A percentile compares a stretch with the other conserved stretches of the same genome.
Evolutionary conservation across 2,888 invertebrate genomes (phyloP).

Genomic region (Trachelus troglodyta): DNA sequence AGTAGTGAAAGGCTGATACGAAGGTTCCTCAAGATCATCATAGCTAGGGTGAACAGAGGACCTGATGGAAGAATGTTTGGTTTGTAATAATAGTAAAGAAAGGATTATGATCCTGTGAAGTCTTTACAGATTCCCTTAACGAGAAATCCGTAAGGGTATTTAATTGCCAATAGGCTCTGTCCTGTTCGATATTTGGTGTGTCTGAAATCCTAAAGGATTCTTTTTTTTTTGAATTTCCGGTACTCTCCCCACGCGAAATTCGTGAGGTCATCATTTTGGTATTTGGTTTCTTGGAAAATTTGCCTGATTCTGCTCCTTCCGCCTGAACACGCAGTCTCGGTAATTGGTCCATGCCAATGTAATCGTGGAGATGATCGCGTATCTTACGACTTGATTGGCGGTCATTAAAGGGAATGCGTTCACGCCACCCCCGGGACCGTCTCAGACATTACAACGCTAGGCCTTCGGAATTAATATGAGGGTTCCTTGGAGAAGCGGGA

Average conservation of each 20-base stretch:
- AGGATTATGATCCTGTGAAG: constrained; percentile 39
- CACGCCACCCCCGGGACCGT: constrained; percentile 56
- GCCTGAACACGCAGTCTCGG: neutral
- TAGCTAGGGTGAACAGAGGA: constrained; percentile 35
- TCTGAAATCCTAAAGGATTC: too few species aligned
- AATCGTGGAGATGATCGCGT: constrained; percentile 62
- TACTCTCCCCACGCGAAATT: too few species aligned
- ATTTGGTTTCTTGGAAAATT: too few species aligned
- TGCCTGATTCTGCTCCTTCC: too few species aligned
- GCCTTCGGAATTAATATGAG: constrained; percentile 61
- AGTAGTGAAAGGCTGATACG: constrained; percentile 8
- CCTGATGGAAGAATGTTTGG: constrained; percentile 59
- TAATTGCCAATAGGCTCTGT: too few species aligned
- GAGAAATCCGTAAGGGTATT: too few species aligned
- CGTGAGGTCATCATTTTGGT: too few species aligned
- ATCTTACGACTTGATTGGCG: constrained; percentile 62
- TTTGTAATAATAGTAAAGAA: constrained; percentile 59
- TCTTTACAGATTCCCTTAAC: constrained; percentile 44
- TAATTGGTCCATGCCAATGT: constrained; percentile 28
- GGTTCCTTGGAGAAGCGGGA: constrained; percentile 17
- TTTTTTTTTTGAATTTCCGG: too few species aligned
- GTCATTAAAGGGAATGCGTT: constrained; percentile 64
- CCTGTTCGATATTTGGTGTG: too few species aligned
- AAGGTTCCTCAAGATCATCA: neutral
- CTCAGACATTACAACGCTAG: constrained; percentile 53